Base-by-base conservation (phyloP, 1,140 invertebrate genomes). In the Hyposmocoma kahamanoa region DNA sequence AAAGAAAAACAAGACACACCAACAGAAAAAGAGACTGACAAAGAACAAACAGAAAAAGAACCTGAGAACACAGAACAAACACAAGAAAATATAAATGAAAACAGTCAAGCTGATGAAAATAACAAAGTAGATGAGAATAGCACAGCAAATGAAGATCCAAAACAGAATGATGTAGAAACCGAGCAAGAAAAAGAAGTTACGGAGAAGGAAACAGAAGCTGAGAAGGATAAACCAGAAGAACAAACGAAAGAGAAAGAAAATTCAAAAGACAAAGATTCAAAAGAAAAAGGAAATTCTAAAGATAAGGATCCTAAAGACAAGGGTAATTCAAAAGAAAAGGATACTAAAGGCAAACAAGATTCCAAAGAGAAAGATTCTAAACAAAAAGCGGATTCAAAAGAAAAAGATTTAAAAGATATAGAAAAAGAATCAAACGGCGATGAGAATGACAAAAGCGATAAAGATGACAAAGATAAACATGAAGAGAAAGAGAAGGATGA, bases 401-500 rank as follows among this genome's bases (percentile, higher is more conserved):
- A 41, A 1, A 28, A 41, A 30, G 17, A 3, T n/a, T 20, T 21
- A 30, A 32, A 10, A 22, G 38, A 8, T 9, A 49, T 6, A n/a
- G 28, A 42, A 19, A 18, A 32, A 49, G 13, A 22, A 28, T n/a
- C n/a, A n/a, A n/a, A n/a, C n/a, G n/a, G n/a, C n/a, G n/a, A 18
- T 10, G 13, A 43, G 9, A n/a, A 3, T 11, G 22, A 24, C 4
- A 24, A 43, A 43, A 24, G 13, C 13, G 22, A 43, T 13, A 13
- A 6, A 8, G 44, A 49, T 26, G 20, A 3, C 11, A 21, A 43
- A 9, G 44, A 47, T 13, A 38, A 41, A 3, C 20, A 39, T 11
- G 32, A 19, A 20, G 19, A 61, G 34, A 62, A 69, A 19, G 53
- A 62, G 3, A 62, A 70, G 13, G 75, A 70, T 20, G 80, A 84